Base-by-base conservation (phyloP, 2,797 vertebrate species). In the Octomys mimax region DNA sequence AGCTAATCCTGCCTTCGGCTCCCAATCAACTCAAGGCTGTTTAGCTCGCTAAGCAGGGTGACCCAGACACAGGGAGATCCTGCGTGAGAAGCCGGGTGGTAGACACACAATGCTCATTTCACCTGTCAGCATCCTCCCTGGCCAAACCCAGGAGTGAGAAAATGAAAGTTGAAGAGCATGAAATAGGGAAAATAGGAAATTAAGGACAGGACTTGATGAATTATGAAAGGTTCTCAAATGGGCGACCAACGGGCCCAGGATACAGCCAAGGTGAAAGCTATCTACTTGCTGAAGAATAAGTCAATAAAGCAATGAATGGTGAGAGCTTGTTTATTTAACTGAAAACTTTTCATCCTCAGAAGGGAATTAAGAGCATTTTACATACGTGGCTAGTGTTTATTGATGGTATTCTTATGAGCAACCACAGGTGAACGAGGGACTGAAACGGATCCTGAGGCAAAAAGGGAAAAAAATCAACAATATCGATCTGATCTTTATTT, bases 161-260 rank as follows among this genome's bases (percentile, higher is more conserved):
- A 97, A 97, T 96, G 73, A 82, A 90, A 95, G 78, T 5, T 91
- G 94, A 97, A 95, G 96, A 81, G 91, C 93, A 85, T 94, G 87
- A 93, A 96, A 96, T 86, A 94, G 80, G 90, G 85, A 78, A 94
- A 96, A 88, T 5, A 73, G 87, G 73, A 91, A 71, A 92, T 91
- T 80, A 62, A 92, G 82, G 86, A 21, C 33, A 42, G 89, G 83
- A 64, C 94, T 94, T 89, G 61, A 78, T 86, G 84, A 57, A 42
- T 64, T 83, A 71, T 39, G 59, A 93, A 39, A 21, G 68, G 66
- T 81, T 92, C 57, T 87, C 87, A 61, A 39, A 4, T 5, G 61
- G 14, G 31, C 73, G 19, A 5, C 57, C 33, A 71, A 18, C 8
- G 36, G 70, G 13, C 46, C 49, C 1, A 0, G 57, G 21, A 36